phyloP scores from a whole-genome alignment of 2,113 vertebrate genomes.

The Nansenia antarctica region DNA sequence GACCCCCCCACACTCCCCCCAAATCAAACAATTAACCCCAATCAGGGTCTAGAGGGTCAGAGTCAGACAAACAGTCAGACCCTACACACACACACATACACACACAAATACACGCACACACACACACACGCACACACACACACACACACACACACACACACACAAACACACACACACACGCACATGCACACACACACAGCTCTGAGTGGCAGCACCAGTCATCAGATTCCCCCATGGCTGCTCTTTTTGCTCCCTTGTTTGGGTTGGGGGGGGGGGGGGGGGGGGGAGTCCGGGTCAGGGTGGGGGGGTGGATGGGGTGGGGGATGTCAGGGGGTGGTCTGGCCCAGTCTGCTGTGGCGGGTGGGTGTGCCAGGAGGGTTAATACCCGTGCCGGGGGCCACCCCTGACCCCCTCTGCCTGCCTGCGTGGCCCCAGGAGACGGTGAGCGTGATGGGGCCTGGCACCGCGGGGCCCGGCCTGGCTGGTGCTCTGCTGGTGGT shows the following conservation, averaged over 20 bases:
- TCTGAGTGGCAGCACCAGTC: constrained; percentile 62
- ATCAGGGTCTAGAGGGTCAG: constrained; percentile 57
- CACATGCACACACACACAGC: constrained; percentile 27
- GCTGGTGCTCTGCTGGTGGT: constrained; percentile 77
- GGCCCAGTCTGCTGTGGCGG: constrained; percentile 64
- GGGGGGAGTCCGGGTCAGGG: neutral
- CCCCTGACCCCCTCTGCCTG: constrained; percentile 51
- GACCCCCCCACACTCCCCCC: neutral
- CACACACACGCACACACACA: constrained; percentile 20
- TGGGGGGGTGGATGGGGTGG: constrained; percentile 27
- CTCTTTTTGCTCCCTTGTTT: constrained; percentile 60
- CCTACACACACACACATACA: constrained; percentile 32
- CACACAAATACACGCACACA: no score
- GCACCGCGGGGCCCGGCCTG: constrained; percentile 70
- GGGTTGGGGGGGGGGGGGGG: constrained; percentile 14
- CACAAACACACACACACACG: neutral
- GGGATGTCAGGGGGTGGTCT: constrained; percentile 51
- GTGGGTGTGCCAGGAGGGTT: constrained; percentile 62
- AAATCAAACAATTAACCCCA: constrained; percentile 56
- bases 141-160: constrained; percentile 5
- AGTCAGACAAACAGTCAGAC: constrained; percentile 52
- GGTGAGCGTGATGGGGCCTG: constrained; percentile 72
- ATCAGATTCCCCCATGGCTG: constrained; percentile 72
- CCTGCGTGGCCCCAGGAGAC: constrained; percentile 67
- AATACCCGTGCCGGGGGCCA: no score